Base-by-base conservation (phyloP, 1,140 invertebrate genomes). In the Aphelenchoides avenae region DNA sequence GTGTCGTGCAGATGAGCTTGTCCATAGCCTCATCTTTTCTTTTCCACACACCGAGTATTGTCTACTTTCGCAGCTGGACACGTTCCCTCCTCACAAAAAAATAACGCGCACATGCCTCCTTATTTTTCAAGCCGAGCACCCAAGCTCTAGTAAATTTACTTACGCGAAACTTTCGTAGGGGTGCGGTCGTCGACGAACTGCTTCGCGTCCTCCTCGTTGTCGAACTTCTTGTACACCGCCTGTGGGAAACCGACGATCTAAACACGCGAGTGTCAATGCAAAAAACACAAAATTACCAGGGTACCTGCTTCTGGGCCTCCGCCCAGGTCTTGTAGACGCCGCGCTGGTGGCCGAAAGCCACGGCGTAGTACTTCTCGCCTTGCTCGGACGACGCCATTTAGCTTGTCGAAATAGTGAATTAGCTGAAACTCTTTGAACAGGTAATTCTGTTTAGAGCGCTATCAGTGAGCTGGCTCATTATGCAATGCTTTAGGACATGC, bases 221-320 rank as follows among this genome's bases (percentile, higher is more conserved):
- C 59, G 72, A 90, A 91, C 73, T 90, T 90, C 76, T 88, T 89
- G 70, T 80, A 89, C 39, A 81, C 80, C 1, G 88, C 82, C 3
- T 83, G 83, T 40, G 81, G 73, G 76, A 84, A 89, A 13, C 85
- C 84, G 64, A 85, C 81, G 0, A 88, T 84, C 79, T 89, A 34
- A 49, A 65, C 49, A 26, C 3, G 15, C 27, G 47, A 29, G n/a
- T n/a, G n/a, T n/a, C n/a, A n/a, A n/a, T n/a, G n/a, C n/a, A n/a
- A n/a, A 20, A 43, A 18, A 15, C 5, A 43, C 26, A 43, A 46
- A 46, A 13, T 46, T 5, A 33, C 13, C 5, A 34, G 18, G 33
- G 31, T 39, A 58, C 46, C 46, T 59, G 43, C 15, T 54, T 50
- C 31, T 61, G 39, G 0, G 44, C 33, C 11, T 58, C 52, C 5